A percentile compares a stretch with the other conserved stretches of the same genome.
These are phyloP conservation scores for Basileuterus tristriatus DNA, from an alignment of 2,797 vertebrate genomes.

Conservation along the genomic window DNA sequence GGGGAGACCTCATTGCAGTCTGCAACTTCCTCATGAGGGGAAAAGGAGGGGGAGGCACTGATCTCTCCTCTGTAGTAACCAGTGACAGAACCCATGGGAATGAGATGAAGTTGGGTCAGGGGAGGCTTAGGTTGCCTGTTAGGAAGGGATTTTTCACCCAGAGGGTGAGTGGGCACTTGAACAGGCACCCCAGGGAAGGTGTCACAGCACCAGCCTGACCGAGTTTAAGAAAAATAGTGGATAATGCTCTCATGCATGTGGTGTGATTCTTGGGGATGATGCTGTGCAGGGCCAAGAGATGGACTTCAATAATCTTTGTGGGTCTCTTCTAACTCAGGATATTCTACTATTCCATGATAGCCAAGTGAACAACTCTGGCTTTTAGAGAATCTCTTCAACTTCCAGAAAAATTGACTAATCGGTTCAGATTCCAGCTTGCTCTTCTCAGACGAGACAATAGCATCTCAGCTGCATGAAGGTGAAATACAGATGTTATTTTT, in stretches of 20 bases:
- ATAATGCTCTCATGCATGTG: background rate
- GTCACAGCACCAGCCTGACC: background rate
- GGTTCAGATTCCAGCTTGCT: fast-evolving
- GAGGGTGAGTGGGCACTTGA: background rate
- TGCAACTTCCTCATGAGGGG: fast-evolving
- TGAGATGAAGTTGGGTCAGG: background rate
- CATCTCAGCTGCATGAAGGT: background rate
- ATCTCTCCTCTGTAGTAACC: background rate
- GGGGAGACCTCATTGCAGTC: background rate
- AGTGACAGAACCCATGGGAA: background rate
- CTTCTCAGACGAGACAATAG: background rate
- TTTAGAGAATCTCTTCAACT: background rate
- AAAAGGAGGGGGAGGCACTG: no score
- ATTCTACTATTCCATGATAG: background rate
- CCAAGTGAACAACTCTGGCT: background rate
- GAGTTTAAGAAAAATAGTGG: background rate
- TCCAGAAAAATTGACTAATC: background rate
- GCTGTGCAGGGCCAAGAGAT: background rate
- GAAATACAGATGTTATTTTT: background rate
- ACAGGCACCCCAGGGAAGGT: background rate
- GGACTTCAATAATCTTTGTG: background rate
- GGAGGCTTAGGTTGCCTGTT: background rate
- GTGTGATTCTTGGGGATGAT: background rate
- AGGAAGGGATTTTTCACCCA: background rate
- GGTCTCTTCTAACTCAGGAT: background rate